A percentile compares a stretch with the other conserved stretches of the same genome.
Evolutionary conservation across 2,797 vertebrate genomes (phyloP).

Genomic region (Chloroceryle amazona): DNA sequence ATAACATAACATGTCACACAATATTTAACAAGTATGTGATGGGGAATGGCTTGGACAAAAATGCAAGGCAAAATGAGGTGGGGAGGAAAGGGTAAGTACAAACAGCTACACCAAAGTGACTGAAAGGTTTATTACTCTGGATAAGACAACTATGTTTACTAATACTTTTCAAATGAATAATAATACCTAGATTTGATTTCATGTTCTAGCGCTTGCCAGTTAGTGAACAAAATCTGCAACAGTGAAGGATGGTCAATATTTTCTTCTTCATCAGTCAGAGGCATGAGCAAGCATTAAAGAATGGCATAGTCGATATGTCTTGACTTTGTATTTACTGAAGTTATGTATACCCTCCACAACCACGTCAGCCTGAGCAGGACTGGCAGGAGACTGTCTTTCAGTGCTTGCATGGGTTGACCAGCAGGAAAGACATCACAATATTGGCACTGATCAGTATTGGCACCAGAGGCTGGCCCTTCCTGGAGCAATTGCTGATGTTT

Average conservation of each 20-base stretch:
- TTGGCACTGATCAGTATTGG: background rate
- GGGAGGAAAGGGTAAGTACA: background rate
- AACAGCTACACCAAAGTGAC: background rate
- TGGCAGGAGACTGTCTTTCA: background rate
- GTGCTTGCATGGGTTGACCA: background rate
- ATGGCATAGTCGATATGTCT: background rate
- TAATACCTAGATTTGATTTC: background rate
- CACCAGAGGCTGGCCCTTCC: background rate
- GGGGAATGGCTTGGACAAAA: background rate
- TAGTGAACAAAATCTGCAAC: background rate
- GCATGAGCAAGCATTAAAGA: background rate
- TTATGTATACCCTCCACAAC: background rate
- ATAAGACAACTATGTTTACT: background rate
- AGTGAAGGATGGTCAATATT: background rate
- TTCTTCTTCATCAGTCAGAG: background rate
- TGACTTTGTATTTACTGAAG: background rate
- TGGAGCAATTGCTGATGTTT: background rate
- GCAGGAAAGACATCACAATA: background rate
- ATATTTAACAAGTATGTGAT: constrained; percentile 24
- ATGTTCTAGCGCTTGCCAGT: background rate
- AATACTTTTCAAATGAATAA: background rate
- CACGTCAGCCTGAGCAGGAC: background rate
- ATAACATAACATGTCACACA: constrained; percentile 16
- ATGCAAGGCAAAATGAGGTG: background rate
- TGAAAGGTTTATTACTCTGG: background rate